These are phyloP conservation scores for Ibycter americanus DNA, from an alignment of 2,797 vertebrate species.

Conservation along the genomic window DNA sequence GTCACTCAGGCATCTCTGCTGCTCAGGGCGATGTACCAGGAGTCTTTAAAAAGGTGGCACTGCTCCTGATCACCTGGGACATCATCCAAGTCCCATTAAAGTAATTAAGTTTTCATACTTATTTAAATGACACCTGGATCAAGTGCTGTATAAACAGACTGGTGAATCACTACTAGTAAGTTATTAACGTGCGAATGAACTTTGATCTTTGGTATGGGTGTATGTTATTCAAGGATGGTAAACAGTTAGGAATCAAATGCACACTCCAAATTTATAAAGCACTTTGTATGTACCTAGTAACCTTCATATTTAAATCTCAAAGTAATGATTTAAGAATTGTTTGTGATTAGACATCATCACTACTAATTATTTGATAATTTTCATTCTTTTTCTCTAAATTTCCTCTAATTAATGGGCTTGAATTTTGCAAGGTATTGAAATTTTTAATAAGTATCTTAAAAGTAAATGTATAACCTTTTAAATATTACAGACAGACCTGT, in stretches of 20 bases:
- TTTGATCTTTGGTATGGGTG: not conserved
- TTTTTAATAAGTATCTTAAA: not conserved
- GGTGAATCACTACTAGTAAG: not conserved
- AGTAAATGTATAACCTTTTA: not conserved
- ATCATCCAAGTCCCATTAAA: not conserved
- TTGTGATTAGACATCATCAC: not conserved
- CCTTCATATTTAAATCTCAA: not conserved
- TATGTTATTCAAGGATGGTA: not conserved
- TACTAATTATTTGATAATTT: not conserved
- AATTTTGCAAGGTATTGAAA: not conserved
- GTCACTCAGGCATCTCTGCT: not conserved
- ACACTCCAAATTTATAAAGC: not conserved
- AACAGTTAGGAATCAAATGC: not conserved
- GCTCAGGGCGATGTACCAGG: not conserved
- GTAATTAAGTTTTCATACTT: not conserved
- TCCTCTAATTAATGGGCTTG: not conserved
- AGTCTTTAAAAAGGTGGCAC: not conserved
- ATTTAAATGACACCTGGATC: not conserved
- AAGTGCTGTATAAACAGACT: not conserved
- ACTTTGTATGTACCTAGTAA: not conserved
- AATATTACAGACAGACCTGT: not conserved
- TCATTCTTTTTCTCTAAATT: not conserved
- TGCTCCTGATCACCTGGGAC: not conserved
- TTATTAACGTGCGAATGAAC: not conserved
- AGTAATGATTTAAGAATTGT: not conserved